Evolutionary conservation across 2,113 vertebrate genomes (phyloP), one percentile per base, ranked within the genome.

Genomic region (Platichthys stellatus): DNA sequence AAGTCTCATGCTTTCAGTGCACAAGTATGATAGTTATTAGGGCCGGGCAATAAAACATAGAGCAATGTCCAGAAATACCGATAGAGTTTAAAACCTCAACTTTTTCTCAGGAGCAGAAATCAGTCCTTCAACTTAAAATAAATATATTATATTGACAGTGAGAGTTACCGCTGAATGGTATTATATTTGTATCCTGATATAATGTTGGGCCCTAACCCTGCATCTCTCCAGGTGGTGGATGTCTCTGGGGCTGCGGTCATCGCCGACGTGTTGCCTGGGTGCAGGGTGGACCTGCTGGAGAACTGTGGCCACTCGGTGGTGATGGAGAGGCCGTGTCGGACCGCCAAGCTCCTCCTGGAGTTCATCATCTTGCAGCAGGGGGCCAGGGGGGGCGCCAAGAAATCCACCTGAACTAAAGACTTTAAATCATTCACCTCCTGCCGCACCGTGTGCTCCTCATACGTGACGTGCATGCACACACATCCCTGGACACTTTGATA

Each of bases 241-340:
- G 97, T 97, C 45, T 97, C 97, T 14, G 97, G 97, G 1, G 96
- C 96, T 1, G 82, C 90, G 6, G 84, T 96, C 60, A 83, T 99
- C 76, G 90, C 94, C 1, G 94, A 92, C 0, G 83, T 93, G 0
- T 88, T 99, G 31, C 86, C 95, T 0, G 90, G 92, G 67, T 97
- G 96, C 92, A 95, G 94, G 1, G 94, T 97, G 76, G 96, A 98
- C 80, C 89, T 99, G 80, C 93, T 99, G 92, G 97, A 99, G 74
- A 98, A 97, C 91, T 99, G 98, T 1, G 98, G 98, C 15, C 98
- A 99, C 93, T 95, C 95, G 0, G 96, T 99, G 90, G 95, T 95
- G 64, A 96, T 99, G 96, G 98, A 99, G 87, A 94, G 95, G 76
- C 97, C 98, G 10, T 92, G 95, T 72, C 96, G 96, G 85, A 97